phyloP scores from a whole-genome alignment of 2,888 invertebrate genomes.

The Acrocyrtus sp. region DNA sequence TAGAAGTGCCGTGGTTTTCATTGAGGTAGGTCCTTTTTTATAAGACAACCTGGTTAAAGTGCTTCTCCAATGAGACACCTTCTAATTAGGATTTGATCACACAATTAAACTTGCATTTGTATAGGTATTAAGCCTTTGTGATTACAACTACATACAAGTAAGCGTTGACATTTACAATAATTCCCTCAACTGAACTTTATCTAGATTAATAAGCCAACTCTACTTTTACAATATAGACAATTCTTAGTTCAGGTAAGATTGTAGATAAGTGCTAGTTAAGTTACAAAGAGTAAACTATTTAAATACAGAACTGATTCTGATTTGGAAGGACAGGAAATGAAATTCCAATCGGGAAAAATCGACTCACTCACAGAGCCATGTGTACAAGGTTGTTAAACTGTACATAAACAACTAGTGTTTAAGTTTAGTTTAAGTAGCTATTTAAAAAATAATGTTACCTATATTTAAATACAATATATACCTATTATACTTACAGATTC shows the following conservation, averaged over 20 bases:
- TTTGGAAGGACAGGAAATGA: constrained; percentile 14
- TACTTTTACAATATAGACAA: no score
- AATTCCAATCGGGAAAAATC: constrained; percentile 28
- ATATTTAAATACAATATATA: no score
- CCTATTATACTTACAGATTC: no score
- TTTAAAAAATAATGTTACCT: background rate
- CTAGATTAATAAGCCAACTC: no score
- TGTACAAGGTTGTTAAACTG: constrained; percentile 54
- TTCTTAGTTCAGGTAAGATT: no score
- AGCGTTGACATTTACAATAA: background rate
- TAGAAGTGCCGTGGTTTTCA: background rate
- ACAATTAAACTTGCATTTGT: no score
- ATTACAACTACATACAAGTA: background rate
- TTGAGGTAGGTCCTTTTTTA: no score
- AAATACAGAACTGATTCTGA: constrained; percentile 39
- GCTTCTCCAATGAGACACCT: background rate
- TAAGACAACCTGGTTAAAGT: background rate
- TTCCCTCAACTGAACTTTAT: no score
- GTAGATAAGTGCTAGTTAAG: background rate
- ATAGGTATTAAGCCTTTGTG: no score
- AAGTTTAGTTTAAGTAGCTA: background rate
- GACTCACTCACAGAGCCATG: constrained; percentile 56
- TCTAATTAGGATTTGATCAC: no score
- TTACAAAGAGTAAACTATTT: background rate
- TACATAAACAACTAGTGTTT: constrained; percentile 23